Conservation (phyloP, 2,888 invertebrate genomes). For the Drosophila falleni region DNA sequence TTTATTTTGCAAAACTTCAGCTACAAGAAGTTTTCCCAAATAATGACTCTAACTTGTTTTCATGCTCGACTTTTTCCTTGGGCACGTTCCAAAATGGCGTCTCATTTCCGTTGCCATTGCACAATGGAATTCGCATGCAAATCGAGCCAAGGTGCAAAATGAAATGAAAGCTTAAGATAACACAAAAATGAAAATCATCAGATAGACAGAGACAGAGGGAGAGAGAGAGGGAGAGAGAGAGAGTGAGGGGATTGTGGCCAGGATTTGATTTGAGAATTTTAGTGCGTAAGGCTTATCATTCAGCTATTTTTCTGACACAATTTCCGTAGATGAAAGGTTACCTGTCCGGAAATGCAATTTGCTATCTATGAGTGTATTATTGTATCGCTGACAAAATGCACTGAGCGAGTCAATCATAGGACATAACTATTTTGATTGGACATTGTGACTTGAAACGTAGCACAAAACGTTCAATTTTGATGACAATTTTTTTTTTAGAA, state of each 20-base stretch:
- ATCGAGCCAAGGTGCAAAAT: conserved; percentile 40
- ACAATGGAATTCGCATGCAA: conserved; percentile 53
- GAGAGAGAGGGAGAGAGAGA: neutral
- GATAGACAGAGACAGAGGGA: neutral
- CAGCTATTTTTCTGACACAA: conserved; percentile 24
- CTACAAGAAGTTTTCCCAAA: conserved; percentile 41
- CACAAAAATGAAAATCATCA: conserved; percentile 4
- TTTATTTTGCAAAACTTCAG: conserved; percentile 18
- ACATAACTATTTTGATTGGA: conserved; percentile 68
- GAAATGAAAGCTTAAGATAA: conserved; percentile 35
- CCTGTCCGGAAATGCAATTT: conserved; percentile 51
- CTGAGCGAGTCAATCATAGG: conserved; percentile 51
- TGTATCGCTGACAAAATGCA: conserved; percentile 37
- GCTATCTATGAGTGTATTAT: conserved; percentile 40
- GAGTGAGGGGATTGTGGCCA: conserved; percentile 6
- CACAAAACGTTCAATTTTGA: conserved; percentile 52
- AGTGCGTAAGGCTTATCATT: conserved; percentile 7
- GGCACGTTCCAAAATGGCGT: conserved; percentile 54
- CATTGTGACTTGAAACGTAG: conserved; percentile 25
- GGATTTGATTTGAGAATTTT: conserved; percentile 21
- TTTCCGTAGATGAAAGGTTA: conserved; percentile 40
- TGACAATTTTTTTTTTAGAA: conserved; percentile 48
- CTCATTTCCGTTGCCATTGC: conserved; percentile 46
- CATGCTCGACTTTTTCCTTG: conserved; percentile 2
- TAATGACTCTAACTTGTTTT: conserved; percentile 37